Base-by-base conservation (phyloP, 2,113 vertebrate species). In the Crotalus horridus region DNA sequence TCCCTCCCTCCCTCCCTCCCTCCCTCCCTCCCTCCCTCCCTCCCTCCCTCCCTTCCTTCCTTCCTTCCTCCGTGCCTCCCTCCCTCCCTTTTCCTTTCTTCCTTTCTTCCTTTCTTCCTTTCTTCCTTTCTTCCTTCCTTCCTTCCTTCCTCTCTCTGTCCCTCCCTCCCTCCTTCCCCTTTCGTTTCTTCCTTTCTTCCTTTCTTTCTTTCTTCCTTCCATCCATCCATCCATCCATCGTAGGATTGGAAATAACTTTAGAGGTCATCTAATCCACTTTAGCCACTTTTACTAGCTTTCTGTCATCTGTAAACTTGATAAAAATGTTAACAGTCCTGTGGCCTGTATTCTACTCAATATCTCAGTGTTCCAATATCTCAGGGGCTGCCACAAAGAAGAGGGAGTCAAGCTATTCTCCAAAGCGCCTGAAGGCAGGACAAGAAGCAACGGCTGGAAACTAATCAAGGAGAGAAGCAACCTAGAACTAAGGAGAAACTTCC, bases 81-180 rank as follows among this genome's bases (percentile, higher is more conserved):
- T 46, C 3, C 3, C 43, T 46, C 3, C 46, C 43, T 46, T 46
- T 5, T 4, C 0, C 5, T 6, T 6, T 0, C 46, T 6, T 6
- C 0, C 46, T 6, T 6, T 0, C 46, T 6, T 6, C 3, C 46
- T 48, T 48, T 0, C 46, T 6, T 48, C 0, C 46, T 6, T 1
- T 1, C 46, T 4, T 46, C 3, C 3, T 46, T 46, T 0, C 43
- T 21, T 15, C 13, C 1, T 20, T n/a, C 7, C 2, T 20, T 3
- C 86, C 12, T 29, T 2, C 8, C 3, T 33, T 8, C 3, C 1
- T 21, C 21, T 0, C 1, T 33, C 1, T 51, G 6, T 29, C 11
- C 3, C 4, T 26, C 1, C 23, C 46, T 23, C 46, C 48, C 3
- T 11, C 10, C 1, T 13, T 53, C 21, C 2, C 1, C 3, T 1